Evolutionary conservation across 37 sponge, comb jelly and placozoan species (phyloP), one percentile per base, ranked within the genome.

Genomic region (Ianthella basta): DNA sequence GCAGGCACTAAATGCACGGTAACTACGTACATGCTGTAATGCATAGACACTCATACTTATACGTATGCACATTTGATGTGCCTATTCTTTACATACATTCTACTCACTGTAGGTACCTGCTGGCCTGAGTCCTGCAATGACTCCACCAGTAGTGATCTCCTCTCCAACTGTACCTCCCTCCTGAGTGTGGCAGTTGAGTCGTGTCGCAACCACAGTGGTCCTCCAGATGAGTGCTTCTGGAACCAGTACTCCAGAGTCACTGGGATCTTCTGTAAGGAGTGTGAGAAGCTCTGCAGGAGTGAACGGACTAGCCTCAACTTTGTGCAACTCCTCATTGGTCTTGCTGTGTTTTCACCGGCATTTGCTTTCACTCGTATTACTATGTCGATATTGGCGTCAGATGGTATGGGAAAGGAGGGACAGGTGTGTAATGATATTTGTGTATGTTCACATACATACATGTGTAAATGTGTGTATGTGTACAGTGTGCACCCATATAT

Each of bases 171-270:
- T 33, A 69, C 18, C 70, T 27, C 70, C 27, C 35, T 18, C 35
- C 4, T 69, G 78, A 40, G 78, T 50, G 25, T 53, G 54, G 37
- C 54, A 14, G 40, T 75, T 24, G 53, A 40, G 54, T n/a, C 18
- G 54, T 75, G 78, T 50, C 54, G 37, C 54, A 50, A 40, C 78
- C 54, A 75, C 54, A 75, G 78, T 50, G 54, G 78, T 23, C 78
- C 78, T 36, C 78, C 78, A 4, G 78, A 75, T 32, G 78, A 75
- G 78, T 89, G 89, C 35, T 84, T 80, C 81, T 89, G 84, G 84
- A 89, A 89, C 33, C 89, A 69, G 12, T 36, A 72, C 23, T 74
- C 84, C 32, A 77, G 80, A 55, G 60, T 89, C 27, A 80, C 85
- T 54, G 85, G 85, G 35, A 80, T 72, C 23, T 40, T 57, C 33